Percentiles rank a stretch among this genome's conserved stretches.
These are phyloP conservation scores for Sibirionetta formosa DNA, from an alignment of 2,797 vertebrate species.

Conservation along the genomic window DNA sequence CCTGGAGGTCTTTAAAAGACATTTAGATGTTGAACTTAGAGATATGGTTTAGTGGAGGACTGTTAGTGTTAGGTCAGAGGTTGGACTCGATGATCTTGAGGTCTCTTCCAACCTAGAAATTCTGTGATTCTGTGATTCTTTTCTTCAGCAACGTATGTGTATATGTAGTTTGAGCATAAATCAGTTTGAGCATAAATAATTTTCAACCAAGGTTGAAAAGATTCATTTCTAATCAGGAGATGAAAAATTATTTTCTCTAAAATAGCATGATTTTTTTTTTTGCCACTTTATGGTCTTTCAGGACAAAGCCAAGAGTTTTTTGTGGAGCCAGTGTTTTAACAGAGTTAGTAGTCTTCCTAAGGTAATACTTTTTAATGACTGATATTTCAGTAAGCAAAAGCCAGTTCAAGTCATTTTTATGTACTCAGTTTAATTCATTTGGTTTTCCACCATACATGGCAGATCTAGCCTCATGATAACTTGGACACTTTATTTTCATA, in stretches of 20 bases:
- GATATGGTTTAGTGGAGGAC: too few species aligned
- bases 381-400: background rate
- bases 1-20: too few species aligned
- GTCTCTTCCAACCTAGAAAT: too few species aligned
- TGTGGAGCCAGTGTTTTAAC: background rate
- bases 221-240: background rate
- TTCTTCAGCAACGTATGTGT: background rate
- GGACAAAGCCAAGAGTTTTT: background rate
- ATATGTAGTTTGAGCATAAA: background rate
- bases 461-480: background rate
- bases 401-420: background rate
- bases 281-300: background rate
- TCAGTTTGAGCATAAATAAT: background rate
- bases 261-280: background rate
- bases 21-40: too few species aligned
- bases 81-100: too few species aligned
- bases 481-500: background rate
- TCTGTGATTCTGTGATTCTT: background rate
- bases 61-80: too few species aligned
- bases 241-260: background rate
- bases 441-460: background rate
- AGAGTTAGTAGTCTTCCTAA: background rate
- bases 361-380: background rate
- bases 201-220: background rate
- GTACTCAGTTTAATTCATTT: background rate